Evolutionary conservation across 2,797 vertebrate genomes (phyloP), one percentile per base, ranked within the genome.

Genomic region (Pteronotus mesoamericanus): DNA sequence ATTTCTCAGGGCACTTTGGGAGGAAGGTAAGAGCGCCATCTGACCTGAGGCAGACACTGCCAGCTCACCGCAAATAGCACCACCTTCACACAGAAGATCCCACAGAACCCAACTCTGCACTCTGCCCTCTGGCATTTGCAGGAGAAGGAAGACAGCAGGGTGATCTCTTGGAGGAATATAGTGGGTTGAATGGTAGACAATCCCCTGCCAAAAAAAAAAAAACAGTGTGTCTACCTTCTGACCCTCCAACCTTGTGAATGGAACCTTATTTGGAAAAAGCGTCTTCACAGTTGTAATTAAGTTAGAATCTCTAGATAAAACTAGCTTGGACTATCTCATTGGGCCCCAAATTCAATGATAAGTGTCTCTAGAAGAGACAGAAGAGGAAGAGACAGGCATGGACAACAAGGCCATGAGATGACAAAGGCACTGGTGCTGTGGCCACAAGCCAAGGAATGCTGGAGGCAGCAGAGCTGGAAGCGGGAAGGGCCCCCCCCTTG

Each of bases 41-140:
- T 53, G 39, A 57, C 78, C 53, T 5, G 46, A 66, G 69, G 15
- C 69, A 42, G 24, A 12, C 29, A 61, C 37, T 51, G 46, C 22
- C 26, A 14, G 29, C 37, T 57, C 11, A 1, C 39, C 11, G 16
- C 3, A 48, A 48, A 53, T 10, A 4, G 9, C 0, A 0, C 34
- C 12, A 6, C 16, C 16, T 39, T 37, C 51, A 5, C 10, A 0
- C 0, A 4, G 32, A 66, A 3, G 5, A 5, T 37, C 61, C 29
- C 12, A 0, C 26, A 6, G 6, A 42, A 2, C 46, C 2, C 4
- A 6, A 24, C 55, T 8, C 19, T 1, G 15, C 1, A 29, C 4
- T 2, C 37, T 34, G 42, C 12, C 57, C 3, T 44, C 19, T 5
- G 26, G 19, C 0, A 0, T 32, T 19, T 24, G 6, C 21, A 2